phyloP scores from a whole-genome alignment of 2,797 vertebrate species.

The Sphaeramia orbicularis region DNA sequence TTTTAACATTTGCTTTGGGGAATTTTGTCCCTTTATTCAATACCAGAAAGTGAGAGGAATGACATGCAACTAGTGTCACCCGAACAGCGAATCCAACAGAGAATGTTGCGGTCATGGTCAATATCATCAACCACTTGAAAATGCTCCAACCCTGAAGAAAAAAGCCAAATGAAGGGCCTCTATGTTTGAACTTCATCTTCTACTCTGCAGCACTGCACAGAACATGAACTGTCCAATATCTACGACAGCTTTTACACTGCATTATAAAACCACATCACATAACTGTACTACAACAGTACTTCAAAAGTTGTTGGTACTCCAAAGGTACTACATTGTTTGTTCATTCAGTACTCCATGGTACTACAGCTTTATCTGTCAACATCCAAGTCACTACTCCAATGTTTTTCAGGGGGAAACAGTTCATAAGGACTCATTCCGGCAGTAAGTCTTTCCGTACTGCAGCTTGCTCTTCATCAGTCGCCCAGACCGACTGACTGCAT shows the following conservation, averaged over 20 bases:
- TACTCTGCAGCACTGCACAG: constrained; percentile 80
- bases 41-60: no score
- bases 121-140: no score
- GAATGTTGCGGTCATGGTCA: no score
- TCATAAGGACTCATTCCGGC: constrained; percentile 42
- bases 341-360: constrained; percentile 78
- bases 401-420: constrained; percentile 51
- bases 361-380: constrained; percentile 72
- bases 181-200: constrained; percentile 35
- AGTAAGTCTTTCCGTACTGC: constrained; percentile 45
- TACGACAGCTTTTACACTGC: constrained; percentile 73
- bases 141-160: no score
- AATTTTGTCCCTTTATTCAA: no score
- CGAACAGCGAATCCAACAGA: no score
- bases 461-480: constrained; percentile 43
- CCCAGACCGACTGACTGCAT: constrained; percentile 27
- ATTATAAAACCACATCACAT: constrained; percentile 76
- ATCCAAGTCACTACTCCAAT: constrained; percentile 65
- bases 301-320: constrained; percentile 78
- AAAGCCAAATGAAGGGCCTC: constrained; percentile 3
- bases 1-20: no score
- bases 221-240: constrained; percentile 70
- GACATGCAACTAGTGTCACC: no score
- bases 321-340: constrained; percentile 79
- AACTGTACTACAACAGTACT: constrained; percentile 78